phyloP scores from a whole-genome alignment of 2,113 vertebrate genomes.

The Asarcornis scutulata region DNA sequence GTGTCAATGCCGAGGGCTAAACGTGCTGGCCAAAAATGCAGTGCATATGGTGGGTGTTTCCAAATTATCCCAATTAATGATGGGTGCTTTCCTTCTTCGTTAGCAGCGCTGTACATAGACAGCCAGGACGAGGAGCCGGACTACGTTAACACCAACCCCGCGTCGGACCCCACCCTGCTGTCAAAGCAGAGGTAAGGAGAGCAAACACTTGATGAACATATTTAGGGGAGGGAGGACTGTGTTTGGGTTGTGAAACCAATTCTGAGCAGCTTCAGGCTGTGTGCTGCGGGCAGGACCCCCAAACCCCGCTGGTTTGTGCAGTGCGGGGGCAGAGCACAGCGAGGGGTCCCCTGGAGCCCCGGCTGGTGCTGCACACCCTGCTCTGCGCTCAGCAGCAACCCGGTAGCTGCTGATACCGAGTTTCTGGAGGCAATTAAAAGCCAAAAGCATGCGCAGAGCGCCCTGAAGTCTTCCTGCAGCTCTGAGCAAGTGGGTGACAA shows the following conservation, averaged over 20 bases:
- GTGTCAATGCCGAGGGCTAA: accelerated
- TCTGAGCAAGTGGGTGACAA: background rate
- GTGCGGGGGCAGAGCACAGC: background rate
- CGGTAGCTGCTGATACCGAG: background rate
- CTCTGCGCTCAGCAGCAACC: background rate
- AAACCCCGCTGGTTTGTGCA: background rate
- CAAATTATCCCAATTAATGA: background rate
- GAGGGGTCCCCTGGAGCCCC: background rate
- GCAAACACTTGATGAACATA: background rate
- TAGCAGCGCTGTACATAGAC: background rate
- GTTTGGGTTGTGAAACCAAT: background rate
- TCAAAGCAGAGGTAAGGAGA: conserved; percentile 14
- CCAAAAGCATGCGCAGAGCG: accelerated
- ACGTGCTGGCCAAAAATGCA: accelerated
- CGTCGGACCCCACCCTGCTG: background rate
- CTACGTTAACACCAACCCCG: conserved; percentile 60
- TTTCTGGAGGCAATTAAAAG: background rate
- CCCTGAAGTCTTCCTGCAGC: background rate
- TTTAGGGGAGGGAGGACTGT: background rate
- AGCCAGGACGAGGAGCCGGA: conserved; percentile 67
- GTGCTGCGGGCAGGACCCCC: background rate
- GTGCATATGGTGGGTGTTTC: accelerated
- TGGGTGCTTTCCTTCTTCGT: background rate
- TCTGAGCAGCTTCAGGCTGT: accelerated
- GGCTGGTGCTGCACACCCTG: background rate